Base-by-base conservation (phyloP, 1,140 invertebrate genomes). In the Pachypeltis micranthus region DNA sequence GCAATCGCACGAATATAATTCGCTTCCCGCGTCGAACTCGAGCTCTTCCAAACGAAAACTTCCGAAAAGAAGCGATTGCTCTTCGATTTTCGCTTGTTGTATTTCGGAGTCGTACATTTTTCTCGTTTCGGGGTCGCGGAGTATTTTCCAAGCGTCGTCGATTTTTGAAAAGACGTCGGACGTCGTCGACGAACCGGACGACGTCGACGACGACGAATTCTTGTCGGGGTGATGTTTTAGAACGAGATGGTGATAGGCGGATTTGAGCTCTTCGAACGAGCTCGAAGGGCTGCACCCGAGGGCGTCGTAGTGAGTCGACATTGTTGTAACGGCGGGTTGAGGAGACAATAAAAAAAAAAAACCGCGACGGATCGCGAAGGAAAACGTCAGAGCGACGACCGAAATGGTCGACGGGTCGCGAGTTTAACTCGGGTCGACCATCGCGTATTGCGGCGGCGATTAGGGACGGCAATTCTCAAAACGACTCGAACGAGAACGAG, bases 191-290 rank as follows among this genome's bases (percentile, higher is more conserved):
- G 39, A 21, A 21, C n/a, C n/a, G n/a, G n/a, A n/a, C 58, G 63
- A 73, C 56, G 44, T 63, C 14, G 69, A 63, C 10, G 63, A 34
- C 14, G 65, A 59, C 44, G 39, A 21, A 21, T 66, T 72, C 74
- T 85, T 87, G 67, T 87, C 85, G 1, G 84, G 84, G 72, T 87
- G 85, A 72, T 75, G 73, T 64, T 76, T 69, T 58, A 83, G 73
- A 16, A 77, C 74, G 25, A 84, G 71, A 51, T 77, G 75, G 67
- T 81, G 81, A 72, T 85, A 87, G 65, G 75, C 81, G 65, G 71
- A 75, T 69, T 84, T 86, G 25, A 86, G 66, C 68, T 84, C 82
- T 54, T 83, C 79, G 12, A 69, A 67, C 0, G 80, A 73, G 7
- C 81, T 78, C 44, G 74, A 73, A 63, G 72, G 71, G 1, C 75